A percentile compares a stretch with the other conserved stretches of the same genome.
Conservation (phyloP, 2,113 vertebrate genomes). For the Apus apus region DNA sequence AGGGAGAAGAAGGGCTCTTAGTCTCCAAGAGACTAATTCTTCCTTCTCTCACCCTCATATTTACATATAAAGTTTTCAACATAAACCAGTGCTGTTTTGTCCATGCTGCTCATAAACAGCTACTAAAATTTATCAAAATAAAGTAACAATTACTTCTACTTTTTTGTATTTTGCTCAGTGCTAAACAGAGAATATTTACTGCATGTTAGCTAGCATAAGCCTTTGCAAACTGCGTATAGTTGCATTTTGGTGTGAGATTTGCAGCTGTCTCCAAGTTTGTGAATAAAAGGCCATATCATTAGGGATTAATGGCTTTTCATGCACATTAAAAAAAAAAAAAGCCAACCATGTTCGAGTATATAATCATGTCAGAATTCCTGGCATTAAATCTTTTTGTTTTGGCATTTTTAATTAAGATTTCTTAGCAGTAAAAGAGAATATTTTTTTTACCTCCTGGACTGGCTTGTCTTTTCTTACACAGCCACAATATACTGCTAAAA, state of each 20-base stretch:
- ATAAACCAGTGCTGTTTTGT: background rate
- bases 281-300: background rate
- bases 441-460: rapidly evolving
- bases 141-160: background rate
- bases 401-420: background rate
- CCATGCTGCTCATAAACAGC: background rate
- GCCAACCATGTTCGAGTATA: background rate
- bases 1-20: background rate
- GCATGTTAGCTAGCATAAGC: background rate
- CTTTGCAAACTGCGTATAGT: background rate
- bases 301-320: background rate
- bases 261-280: background rate
- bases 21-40: background rate
- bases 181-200: background rate
- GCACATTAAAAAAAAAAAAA: background rate
- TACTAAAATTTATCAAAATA: background rate
- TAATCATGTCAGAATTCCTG: background rate
- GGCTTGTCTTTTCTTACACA: background rate
- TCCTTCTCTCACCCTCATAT: background rate
- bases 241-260: background rate
- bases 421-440: background rate
- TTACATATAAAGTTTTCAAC: background rate
- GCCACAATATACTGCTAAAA: background rate
- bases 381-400: background rate
- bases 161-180: background rate